Evolutionary conservation across 92 coral and sea anemone species (phyloP), one percentile per base, ranked within the genome.

Genomic region (Epizoanthus stellaris): DNA sequence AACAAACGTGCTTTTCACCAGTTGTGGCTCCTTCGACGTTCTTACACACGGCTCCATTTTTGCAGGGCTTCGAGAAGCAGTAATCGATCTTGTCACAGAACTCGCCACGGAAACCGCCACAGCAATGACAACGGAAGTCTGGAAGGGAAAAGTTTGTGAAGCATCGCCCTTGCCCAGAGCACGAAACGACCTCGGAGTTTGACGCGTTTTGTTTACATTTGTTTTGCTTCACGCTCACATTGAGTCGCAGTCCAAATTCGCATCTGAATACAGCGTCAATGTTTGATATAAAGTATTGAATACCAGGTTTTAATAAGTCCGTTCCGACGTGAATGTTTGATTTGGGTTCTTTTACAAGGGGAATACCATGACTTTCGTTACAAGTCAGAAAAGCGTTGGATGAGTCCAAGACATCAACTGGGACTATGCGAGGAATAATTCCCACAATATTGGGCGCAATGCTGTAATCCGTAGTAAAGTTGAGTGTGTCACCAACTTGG

Each of bases 21-120:
- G 85, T 87, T 5, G 56, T 65, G n/a, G 89, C 77, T 6, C 86
- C 86, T 38, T 91, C 98, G 16, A 71, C 71, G 71, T 94, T 94
- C 77, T 88, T 85, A 82, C 99, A 96, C 49, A 61, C 77, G 17
- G 94, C 98, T 77, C 90, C 85, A 86, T 94, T 96, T 76, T 93
- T 91, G 81, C 99, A 96, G 23, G 99, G 99, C 52, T 88, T 91
- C 12, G 97, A 91, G 82, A 91, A 96, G 42, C 99, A 96, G 76
- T 92, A 91, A 86, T 96, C 98, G 1, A 87, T 61, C 66, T 92
- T 96, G 75, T 96, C 99, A 70, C 99, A 96, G 84, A 76, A 94
- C 59, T 92, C 91, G 47, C 99, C 99, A 21, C 95, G 88, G 85
- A 96, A 96, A 11, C 99, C 99, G n/a, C 90, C 95, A 72, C 99